phyloP scores from a whole-genome alignment of 2,797 vertebrate genomes.

The Poeciliopsis turneri region DNA sequence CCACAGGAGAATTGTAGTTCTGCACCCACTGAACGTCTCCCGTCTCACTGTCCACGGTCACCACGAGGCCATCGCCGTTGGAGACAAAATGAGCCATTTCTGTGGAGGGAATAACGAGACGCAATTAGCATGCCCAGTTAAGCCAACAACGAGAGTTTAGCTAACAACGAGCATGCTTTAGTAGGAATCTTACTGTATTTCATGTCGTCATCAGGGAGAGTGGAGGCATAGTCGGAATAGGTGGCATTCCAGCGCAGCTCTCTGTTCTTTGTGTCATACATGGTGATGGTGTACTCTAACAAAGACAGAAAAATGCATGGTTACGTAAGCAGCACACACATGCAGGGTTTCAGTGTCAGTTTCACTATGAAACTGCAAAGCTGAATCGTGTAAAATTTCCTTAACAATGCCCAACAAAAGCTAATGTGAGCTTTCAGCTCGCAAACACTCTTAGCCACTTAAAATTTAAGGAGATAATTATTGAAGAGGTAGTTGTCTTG shows the following conservation, averaged over 20 bases:
- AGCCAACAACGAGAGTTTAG: neutral
- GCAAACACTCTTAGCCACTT: neutral
- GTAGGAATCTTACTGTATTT: constrained; percentile 88
- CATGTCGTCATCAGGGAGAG: constrained; percentile 89
- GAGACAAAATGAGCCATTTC: constrained; percentile 98
- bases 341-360: neutral
- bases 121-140: neutral
- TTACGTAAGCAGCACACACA: constrained; percentile 22
- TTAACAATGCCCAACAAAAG: constrained; percentile 2
- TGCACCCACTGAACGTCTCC: constrained; percentile 95
- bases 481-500: neutral
- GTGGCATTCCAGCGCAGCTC: constrained; percentile 98
- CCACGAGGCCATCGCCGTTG: constrained; percentile 95
- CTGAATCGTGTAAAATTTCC: constrained; percentile 19
- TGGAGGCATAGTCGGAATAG: constrained; percentile 95
- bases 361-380: constrained; percentile 8
- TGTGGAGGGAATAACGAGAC: constrained; percentile 45
- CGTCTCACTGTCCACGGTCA: constrained; percentile 96
- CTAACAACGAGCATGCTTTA: neutral
- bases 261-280: constrained; percentile 97
- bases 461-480: neutral
- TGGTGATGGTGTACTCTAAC: constrained; percentile 97
- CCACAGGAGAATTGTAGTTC: constrained; percentile 96
- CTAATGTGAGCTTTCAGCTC: constrained; percentile 3
- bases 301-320: neutral